Base-by-base conservation (phyloP, 2,797 vertebrate genomes). In the Takifugu rubripes region DNA sequence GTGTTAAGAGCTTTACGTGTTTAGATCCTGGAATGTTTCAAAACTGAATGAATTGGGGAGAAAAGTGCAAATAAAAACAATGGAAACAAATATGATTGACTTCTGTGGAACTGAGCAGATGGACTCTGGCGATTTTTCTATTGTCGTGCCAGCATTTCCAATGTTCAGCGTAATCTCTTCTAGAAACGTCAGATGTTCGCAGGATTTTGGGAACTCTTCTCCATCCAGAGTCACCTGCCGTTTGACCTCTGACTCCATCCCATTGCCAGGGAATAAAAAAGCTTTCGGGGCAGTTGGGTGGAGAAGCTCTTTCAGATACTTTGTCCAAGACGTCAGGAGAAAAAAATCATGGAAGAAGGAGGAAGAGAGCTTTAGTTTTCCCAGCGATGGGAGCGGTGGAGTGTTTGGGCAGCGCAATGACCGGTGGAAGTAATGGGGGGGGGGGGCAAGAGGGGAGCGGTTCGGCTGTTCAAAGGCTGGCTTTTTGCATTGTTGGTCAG, bases 401-500 rank as follows among this genome's bases (percentile, higher is more conserved):
- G 79, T 71, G 66, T 78, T 79, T 62, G 63, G 73, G 66, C 67
- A 66, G 68, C 0, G 59, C 36, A 12, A 55, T 54, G 78, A 74
- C 71, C 80, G 72, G 78, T 64, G 59, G 64, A 6, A 45, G 59
- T 14, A 53, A 65, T 40, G 57, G 74, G 51, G 60, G 54, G 46
- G 59, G 29, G 63, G 63, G 54, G 52, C 40, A n/a, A 44, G 62
- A 74, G 77, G 86, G 84, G 80, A 68, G 83, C 73, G 79, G 85
- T 89, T 89, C 88, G 88, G 89, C 89, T 94, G 93, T 97, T 98
- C 95, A 98, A 98, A 98, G 95, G 92, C 94, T 94, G 94, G 92
- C 92, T 87, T 95, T 92, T 93, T 93, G 94, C 94, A 96, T 97
- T 97, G 96, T 98, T 98, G 94, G 94, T 94, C 94, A 96, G 95